phyloP scores from a whole-genome alignment of 1,140 invertebrate species.

The Teleogryllus occipitalis region DNA sequence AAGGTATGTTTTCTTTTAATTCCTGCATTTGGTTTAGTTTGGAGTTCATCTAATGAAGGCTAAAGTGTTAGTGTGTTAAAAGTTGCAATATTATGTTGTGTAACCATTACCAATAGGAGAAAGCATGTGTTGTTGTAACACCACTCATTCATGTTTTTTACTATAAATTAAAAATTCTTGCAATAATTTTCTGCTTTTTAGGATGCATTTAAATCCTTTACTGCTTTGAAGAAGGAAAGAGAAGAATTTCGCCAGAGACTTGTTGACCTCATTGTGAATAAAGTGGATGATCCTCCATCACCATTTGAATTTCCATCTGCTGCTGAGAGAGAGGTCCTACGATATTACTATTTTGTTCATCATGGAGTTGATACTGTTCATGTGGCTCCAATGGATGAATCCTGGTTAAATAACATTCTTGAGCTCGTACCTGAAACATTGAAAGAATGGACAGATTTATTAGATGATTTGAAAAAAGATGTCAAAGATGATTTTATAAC shows the following conservation, averaged over 20 bases:
- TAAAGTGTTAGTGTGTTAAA: too few species aligned
- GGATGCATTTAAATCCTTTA: conserved; percentile 46
- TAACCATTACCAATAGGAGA: too few species aligned
- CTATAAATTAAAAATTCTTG: background rate
- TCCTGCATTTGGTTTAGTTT: too few species aligned
- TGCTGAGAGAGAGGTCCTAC: conserved; percentile 58
- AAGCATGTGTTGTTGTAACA: too few species aligned
- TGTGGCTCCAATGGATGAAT: conserved; percentile 62
- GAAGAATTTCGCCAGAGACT: conserved; percentile 74
- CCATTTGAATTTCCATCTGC: conserved; percentile 39
- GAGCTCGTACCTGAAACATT: conserved; percentile 32
- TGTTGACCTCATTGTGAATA: conserved; percentile 56
- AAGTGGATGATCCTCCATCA: conserved; percentile 29
- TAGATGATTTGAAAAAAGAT: conserved; percentile 28
- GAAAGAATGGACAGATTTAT: background rate
- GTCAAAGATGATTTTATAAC: conserved; percentile 68
- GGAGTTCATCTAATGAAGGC: too few species aligned
- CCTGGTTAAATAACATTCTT: conserved; percentile 46
- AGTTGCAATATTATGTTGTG: too few species aligned
- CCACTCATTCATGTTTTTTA: too few species aligned
- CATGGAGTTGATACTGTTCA: conserved; percentile 80
- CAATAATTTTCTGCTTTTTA: background rate
- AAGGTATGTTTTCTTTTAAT: too few species aligned
- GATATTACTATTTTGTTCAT: conserved; percentile 85
- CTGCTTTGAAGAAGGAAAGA: conserved; percentile 58